A percentile compares a stretch with the other conserved stretches of the same genome.
These are phyloP conservation scores for Dicycla oo DNA, from an alignment of 2,888 invertebrate genomes.

Conservation along the genomic window DNA sequence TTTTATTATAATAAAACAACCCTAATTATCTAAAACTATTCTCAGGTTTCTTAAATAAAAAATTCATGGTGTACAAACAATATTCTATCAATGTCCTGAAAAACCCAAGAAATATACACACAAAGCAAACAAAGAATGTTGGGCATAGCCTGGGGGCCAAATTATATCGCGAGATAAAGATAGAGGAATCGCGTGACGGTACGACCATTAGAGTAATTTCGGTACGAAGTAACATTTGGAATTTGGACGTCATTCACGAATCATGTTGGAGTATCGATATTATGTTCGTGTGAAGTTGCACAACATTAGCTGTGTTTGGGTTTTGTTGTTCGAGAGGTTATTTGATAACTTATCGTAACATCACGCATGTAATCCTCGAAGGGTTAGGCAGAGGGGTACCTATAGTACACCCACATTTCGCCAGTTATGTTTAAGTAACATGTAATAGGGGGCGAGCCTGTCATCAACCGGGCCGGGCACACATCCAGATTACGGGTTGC, in stretches of 20 bases:
- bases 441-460: too few relatives aligned
- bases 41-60: too few relatives aligned
- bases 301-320: slow-evolving; percentile 32
- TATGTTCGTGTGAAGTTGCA: slow-evolving; percentile 34
- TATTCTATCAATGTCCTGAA: slow-evolving; percentile 40
- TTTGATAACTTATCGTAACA: not conserved
- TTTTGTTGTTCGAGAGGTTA: slow-evolving; percentile 6
- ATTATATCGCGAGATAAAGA: slow-evolving; percentile 84
- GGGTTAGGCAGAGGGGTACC: too few relatives aligned
- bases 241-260: slow-evolving; percentile 69
- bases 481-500: too few relatives aligned
- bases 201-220: slow-evolving; percentile 85
- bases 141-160: slow-evolving; percentile 80
- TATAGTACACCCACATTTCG: too few relatives aligned
- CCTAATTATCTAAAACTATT: too few relatives aligned
- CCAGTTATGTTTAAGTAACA: too few relatives aligned
- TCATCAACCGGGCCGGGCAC: too few relatives aligned
- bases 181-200: slow-evolving; percentile 88
- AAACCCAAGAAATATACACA: slow-evolving; percentile 48
- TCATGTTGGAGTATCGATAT: slow-evolving; percentile 54
- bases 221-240: slow-evolving; percentile 76
- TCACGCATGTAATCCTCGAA: not conserved
- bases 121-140: slow-evolving; percentile 77
- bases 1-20: too few relatives aligned
- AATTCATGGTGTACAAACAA: too few relatives aligned